Evolutionary conservation across 2,797 vertebrate genomes (phyloP).

Genomic region (Basileuterus tristriatus): DNA sequence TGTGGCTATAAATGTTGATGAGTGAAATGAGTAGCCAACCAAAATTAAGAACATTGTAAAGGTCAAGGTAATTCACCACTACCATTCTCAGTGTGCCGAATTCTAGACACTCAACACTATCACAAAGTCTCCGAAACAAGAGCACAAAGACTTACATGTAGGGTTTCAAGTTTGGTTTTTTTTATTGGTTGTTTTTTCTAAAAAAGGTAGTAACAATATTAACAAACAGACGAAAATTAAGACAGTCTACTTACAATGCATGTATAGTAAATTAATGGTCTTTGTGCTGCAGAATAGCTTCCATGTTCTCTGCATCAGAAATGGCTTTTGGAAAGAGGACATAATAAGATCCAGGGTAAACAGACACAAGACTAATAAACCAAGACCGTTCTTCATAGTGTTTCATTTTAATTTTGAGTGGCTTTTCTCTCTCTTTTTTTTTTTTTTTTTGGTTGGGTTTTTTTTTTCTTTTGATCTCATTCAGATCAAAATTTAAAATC

Average conservation of each 20-base stretch:
- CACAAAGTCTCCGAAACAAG: background rate
- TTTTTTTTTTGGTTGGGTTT: too few species aligned
- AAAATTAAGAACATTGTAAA: conserved; percentile 59
- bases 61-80: conserved; percentile 49
- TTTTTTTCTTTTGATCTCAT: background rate
- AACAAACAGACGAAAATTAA: conserved; percentile 30
- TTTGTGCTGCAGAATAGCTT: background rate
- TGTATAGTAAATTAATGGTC: background rate
- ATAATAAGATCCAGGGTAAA: conserved; percentile 3
- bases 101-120: background rate
- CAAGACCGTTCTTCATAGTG: background rate
- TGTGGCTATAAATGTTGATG: conserved; percentile 40
- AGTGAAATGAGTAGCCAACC: conserved; percentile 26
- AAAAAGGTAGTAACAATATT: background rate
- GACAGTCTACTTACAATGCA: background rate
- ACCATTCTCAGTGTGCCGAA: background rate
- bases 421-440: accelerated
- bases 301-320: background rate
- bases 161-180: accelerated
- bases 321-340: background rate
- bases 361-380: background rate
- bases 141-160: background rate
- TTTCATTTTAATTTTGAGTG: background rate
- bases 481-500: conserved; percentile 28
- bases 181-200: background rate